Evolutionary conservation across 2,888 invertebrate genomes (phyloP), one percentile per base, ranked within the genome.

Genomic region (Alcis repandata): DNA sequence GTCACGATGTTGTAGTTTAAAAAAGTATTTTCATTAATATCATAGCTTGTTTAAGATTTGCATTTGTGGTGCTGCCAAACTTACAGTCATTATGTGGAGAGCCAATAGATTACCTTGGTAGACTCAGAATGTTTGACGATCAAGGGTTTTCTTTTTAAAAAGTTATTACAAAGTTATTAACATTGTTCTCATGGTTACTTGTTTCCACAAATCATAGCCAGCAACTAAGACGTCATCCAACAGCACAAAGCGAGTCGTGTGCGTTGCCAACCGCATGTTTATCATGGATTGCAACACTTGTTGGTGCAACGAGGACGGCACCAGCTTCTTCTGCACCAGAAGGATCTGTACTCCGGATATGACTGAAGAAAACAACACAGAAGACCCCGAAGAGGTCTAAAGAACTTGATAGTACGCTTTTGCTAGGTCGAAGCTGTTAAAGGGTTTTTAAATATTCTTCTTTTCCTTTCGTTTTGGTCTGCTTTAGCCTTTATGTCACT

Each of bases 221-320:
- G 20, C 6, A 13, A 45, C 11, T 7, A 33, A 67, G 17, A 68
- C 68, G 63, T 74, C 83, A 27, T 68, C 79, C 0, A 71, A 74
- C 20, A 77, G 9, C 38, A 66, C 78, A 7, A 85, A 86, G 48
- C 82, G 82, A 27, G 71, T 87, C 13, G 83, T 92, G 0, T 93
- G 93, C 72, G 79, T 83, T 1, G 93, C 93, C 0, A 91, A 92
- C 64, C 82, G 88, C 15, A 90, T 89, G 87, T 94, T 93, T 72
- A 87, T 92, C 60, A 90, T 86, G 67, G 90, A 92, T 63, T 94
- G 94, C 72, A 94, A 94, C 73, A 92, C 90, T 7, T 94, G 94
- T 57, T 90, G 89, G 89, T 94, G 94, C 71, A 93, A 93, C 49
- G 91, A 91, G 10, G 88, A 92, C 57, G 94, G 94, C 0, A 93